Conservation (phyloP, 1,140 invertebrate genomes). For the Apocrypta bakeri region DNA sequence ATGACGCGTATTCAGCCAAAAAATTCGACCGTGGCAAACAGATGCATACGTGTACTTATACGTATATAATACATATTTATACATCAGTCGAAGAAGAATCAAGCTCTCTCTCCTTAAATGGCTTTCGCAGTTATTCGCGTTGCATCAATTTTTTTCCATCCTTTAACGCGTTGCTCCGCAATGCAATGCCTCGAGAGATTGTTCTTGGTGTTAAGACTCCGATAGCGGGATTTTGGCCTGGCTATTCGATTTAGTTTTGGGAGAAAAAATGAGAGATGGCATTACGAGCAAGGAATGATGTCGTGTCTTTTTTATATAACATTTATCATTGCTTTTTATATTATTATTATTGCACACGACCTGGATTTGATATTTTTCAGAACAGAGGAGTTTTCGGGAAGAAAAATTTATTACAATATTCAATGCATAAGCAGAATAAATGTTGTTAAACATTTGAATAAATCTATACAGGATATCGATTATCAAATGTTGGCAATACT, state of each 20-base stretch:
- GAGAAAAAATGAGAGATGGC: background rate
- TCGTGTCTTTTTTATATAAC: background rate
- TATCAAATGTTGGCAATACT: too few species aligned
- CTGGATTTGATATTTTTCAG: background rate
- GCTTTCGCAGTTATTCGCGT: constrained; percentile 49
- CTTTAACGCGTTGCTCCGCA: background rate
- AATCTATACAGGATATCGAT: too few species aligned
- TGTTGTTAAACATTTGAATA: too few species aligned
- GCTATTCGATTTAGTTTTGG: background rate
- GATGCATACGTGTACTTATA: too few species aligned
- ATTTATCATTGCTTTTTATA: background rate
- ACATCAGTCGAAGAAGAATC: constrained; percentile 26
- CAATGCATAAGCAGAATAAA: too few species aligned
- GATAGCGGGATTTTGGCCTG: background rate
- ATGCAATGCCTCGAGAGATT: too few species aligned
- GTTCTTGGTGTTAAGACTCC: background rate
- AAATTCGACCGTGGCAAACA: constrained; percentile 54
- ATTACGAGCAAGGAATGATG: background rate
- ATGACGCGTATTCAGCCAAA: constrained; percentile 39
- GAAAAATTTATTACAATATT: too few species aligned
- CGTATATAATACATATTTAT: too few species aligned
- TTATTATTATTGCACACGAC: background rate
- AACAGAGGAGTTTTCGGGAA: too few species aligned
- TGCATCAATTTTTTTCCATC: background rate
- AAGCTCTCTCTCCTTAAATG: constrained; percentile 63